Base-by-base conservation (phyloP, 1,140 invertebrate species). In the Steinernema khuongi region DNA sequence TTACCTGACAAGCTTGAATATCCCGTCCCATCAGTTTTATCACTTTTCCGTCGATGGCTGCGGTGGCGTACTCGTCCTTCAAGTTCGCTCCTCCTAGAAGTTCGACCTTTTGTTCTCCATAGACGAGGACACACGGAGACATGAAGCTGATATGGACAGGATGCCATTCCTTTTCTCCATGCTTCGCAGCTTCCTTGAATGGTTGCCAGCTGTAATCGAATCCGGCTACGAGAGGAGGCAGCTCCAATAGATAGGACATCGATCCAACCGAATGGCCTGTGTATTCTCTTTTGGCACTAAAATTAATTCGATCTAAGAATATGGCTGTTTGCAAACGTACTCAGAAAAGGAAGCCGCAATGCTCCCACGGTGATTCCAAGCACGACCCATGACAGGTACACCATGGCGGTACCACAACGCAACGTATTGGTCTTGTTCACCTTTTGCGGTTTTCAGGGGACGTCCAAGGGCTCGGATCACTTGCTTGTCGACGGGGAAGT, bases 201-300 rank as follows among this genome's bases (percentile, higher is more conserved):
- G 71, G 71, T 30, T 72, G 69, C 71, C 71, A 72, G 22, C 33
- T 28, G 71, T 72, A 72, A 18, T 72, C 71, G 68, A 72, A 72
- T 7, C 71, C 71, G 22, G 71, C 71, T 14, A 72, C 68, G 1
- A 66, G 31, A 18, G 71, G 71, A 1, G 69, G 71, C 31, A 72
- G 36, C 19, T 72, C 33, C 18, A 72, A 18, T 11, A 72, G 60
- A 22, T 50, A 31, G n/a, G 36, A 66, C 44, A 72, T 67, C 14
- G 17, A 17, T 26, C 71, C 71, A 19, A 72, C 44, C n/a, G 44
- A 31, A 7, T n/a, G 1, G 1, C 71, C 71, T 26, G 71, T 72
- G 41, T 50, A 72, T 31, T 60, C 71, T 72, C 70, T n/a, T 29
- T 72, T 30, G 1, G 31, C 68, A 66, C 71, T 72, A 30, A 72